phyloP scores from a whole-genome alignment of 1,140 invertebrate species.

The Drosophila triauraria region DNA sequence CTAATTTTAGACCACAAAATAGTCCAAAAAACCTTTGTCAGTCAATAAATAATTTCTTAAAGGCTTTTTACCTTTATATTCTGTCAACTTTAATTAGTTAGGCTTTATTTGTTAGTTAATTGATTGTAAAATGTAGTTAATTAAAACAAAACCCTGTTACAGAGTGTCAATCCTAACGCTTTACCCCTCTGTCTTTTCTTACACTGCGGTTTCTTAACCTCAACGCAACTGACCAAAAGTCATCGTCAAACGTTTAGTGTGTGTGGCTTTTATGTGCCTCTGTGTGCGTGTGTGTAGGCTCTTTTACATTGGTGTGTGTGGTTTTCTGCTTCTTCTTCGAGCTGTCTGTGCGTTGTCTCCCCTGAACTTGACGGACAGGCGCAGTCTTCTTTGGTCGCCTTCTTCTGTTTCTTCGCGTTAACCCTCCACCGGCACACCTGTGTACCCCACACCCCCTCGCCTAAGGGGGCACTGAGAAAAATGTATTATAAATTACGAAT shows the following conservation, averaged over 20 bases:
- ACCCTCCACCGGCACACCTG: constrained; percentile 3
- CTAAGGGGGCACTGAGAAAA: neutral
- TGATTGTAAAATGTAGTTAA: neutral
- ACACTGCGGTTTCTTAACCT: constrained; percentile 9
- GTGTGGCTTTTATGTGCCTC: constrained; percentile 4
- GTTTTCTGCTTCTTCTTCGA: constrained; percentile 2
- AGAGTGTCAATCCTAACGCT: constrained; percentile 20
- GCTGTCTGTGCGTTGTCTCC: constrained; percentile 33
- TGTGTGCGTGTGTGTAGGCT: neutral
- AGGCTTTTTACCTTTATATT: neutral
- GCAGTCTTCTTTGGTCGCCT: constrained; percentile 25
- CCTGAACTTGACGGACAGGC: constrained; percentile 58
- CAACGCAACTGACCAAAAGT: constrained; percentile 24
- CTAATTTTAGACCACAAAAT: neutral
- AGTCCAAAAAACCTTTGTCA: neutral
- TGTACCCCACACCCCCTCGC: neutral
- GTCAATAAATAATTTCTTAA: neutral
- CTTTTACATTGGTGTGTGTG: constrained; percentile 3
- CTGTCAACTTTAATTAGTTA: neutral
- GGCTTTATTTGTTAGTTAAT: neutral
- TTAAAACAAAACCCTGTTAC: neutral
- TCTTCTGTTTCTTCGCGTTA: neutral
- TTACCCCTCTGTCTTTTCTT: constrained; percentile 11
- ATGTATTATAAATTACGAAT: too few relatives aligned
- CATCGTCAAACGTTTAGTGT: constrained; percentile 21